Evolutionary conservation across 2,113 vertebrate genomes (phyloP), one percentile per base, ranked within the genome.

Genomic region (Panurus biarmicus): DNA sequence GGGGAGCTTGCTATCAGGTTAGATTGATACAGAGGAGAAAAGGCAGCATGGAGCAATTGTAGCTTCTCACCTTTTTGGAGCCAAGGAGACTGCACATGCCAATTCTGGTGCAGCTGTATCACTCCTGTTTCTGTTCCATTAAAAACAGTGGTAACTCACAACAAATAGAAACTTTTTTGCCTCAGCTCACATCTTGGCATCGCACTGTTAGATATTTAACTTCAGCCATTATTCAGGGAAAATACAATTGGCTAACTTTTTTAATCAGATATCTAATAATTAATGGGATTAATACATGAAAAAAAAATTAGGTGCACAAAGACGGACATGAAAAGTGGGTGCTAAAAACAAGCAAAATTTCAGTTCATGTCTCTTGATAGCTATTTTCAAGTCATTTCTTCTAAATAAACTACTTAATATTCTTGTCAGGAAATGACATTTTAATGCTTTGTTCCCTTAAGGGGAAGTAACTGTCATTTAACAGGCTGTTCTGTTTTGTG

Each of bases 131-230:
- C 95, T 96, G 94, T 98, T 98, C 94, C 83, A 96, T 97, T 97
- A 60, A 93, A 95, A 97, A 89, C 76, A 96, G 96, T 97, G 94
- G 82, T 87, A 93, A 96, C 96, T 97, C 97, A 96, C 60, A 8
- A 97, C 85, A 97, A 94, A 96, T 97, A 96, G 77, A 96, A 97
- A 97, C 97, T 95, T 95, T 89, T 97, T 98, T 98, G 98, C 97
- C 97, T 98, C 98, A 97, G 97, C 95, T 96, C 96, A 97, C 96
- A 98, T 98, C 97, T 98, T 98, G 98, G 98, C 98, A 98, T 98
- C 97, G 98, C 98, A 98, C 98, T 98, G 97, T 98, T 98, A 98
- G 97, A 97, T 98, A 96, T 97, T 97, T 97, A 98, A 97, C 96
- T 97, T 97, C 97, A 96, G 95, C 97, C 97, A 97, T 94, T 97